Conservation (phyloP, 2,797 vertebrate species). For the Falco berigora region DNA sequence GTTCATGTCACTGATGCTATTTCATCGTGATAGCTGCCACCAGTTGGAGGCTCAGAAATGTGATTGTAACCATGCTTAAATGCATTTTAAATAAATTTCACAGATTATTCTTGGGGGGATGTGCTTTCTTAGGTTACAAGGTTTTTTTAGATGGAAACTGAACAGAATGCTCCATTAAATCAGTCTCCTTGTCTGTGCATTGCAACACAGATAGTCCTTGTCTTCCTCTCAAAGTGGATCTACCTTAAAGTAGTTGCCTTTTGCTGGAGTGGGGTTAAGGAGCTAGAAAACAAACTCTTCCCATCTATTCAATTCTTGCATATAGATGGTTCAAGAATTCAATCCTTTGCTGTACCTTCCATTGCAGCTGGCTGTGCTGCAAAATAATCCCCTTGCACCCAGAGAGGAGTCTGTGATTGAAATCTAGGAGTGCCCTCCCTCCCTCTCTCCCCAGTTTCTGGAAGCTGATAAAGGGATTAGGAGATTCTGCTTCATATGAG, state of each 20-base stretch:
- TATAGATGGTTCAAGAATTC: background rate
- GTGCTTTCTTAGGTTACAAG: background rate
- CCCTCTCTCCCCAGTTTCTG: fast-evolving
- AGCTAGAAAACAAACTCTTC: background rate
- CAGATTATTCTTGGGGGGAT: background rate
- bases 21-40: conserved; percentile 43
- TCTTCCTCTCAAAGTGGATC: background rate
- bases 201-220: background rate
- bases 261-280: background rate
- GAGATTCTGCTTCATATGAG: background rate
- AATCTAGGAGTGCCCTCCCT: background rate
- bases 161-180: background rate
- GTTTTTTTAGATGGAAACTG: background rate
- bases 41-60: conserved; percentile 7
- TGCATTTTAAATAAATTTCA: conserved; percentile 18
- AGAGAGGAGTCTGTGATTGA: background rate
- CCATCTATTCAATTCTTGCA: background rate
- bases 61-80: conserved; percentile 27
- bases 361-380: background rate
- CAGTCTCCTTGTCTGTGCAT: background rate
- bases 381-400: background rate
- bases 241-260: background rate
- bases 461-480: background rate
- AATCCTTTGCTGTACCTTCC: background rate
- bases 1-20: conserved; percentile 28